Evolutionary conservation across 35 echinoderm and acorn worm species (phyloP), one percentile per base, ranked within the genome.

Genomic region (Lytechinus variegatus): DNA sequence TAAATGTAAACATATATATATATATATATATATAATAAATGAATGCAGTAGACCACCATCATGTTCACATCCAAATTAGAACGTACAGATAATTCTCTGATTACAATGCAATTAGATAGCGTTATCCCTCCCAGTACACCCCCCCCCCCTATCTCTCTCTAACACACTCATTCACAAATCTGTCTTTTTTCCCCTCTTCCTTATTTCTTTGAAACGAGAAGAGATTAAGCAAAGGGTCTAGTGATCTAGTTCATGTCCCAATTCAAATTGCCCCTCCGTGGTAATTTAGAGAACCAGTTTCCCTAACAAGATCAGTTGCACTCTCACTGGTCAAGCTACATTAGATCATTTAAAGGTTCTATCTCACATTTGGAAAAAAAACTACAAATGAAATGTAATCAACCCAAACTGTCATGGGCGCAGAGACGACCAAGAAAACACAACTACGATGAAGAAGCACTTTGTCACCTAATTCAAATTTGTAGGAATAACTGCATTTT

Each of bases 241-340:
- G 2, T 79, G 66, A 79, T 79, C 66, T 79, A 79, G 66, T 79
- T 79, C 66, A 79, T 79, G 66, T 16, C 66, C 66, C 66, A 79
- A 79, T 79, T 79, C 66, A 79, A 79, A 79, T 79, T 24, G 8
- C 21, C 66, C 21, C 66, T 79, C n/a, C 61, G 66, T 79, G 66
- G 66, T 79, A 79, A 79, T 79, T 79, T 79, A n/a, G 66, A 79
- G 66, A 79, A 79, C 66, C 66, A 79, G 66, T 79, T 79, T n/a
- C 66, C 66, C n/a, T 79, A 79, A 79, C 66, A 79, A 79, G 66
- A 79, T 79, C 66, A 79, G 6, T n/a, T 24, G 16, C 66, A 19
- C 16, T 79, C 66, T 79, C 66, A 79, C 66, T 79, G 66, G 66
- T 79, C 66, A 79, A 79, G 21, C 66, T 79, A 79, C 66, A 24